Conservation (phyloP, 2,797 vertebrate genomes). For the Chaunax sp. region DNA sequence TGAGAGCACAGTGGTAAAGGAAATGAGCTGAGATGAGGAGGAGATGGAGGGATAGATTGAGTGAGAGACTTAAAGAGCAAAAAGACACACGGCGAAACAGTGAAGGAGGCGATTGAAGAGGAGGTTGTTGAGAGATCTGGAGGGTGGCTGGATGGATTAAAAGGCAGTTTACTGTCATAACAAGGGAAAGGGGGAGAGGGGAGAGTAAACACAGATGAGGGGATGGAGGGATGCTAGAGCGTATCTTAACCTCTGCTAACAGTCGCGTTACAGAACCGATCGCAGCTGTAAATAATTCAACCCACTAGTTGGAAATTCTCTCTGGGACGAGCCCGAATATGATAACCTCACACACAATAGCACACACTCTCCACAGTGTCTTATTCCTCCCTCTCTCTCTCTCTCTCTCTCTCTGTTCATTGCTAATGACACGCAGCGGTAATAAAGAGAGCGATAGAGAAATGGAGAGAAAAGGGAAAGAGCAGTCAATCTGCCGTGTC, state of each 20-base stretch:
- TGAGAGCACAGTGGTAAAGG: slow-evolving; percentile 25
- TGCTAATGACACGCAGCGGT: slow-evolving; percentile 9
- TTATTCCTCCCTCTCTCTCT: too few relatives aligned
- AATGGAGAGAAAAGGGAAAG: slow-evolving; percentile 4
- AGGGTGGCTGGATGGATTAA: slow-evolving; percentile 51
- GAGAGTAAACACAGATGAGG: slow-evolving; percentile 39
- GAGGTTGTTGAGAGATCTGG: slow-evolving; percentile 46
- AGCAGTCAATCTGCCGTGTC: slow-evolving; percentile 44
- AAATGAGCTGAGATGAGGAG: slow-evolving; percentile 36
- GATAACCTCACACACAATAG: slow-evolving; percentile 31
- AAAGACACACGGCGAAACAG: slow-evolving; percentile 33
- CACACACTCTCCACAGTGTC: slow-evolving; percentile 3
- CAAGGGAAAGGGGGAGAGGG: slow-evolving; percentile 25
- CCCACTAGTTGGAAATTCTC: slow-evolving; percentile 66
- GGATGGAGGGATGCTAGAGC: slow-evolving; percentile 56
- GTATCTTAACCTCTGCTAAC: slow-evolving; percentile 73
- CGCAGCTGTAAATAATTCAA: slow-evolving; percentile 81
- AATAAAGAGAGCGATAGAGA: slow-evolving; percentile 14
- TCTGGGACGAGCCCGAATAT: slow-evolving; percentile 51
- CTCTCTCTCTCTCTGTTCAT: slow-evolving; percentile 28
- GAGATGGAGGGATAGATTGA: slow-evolving; percentile 43
- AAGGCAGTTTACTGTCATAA: slow-evolving; percentile 65
- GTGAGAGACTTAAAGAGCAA: slow-evolving; percentile 69
- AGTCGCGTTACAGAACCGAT: slow-evolving; percentile 78
- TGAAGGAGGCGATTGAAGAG: slow-evolving; percentile 63